Evolutionary conservation across 2,113 vertebrate species (phyloP).

Genomic region (Pomatostomus ruficeps): DNA sequence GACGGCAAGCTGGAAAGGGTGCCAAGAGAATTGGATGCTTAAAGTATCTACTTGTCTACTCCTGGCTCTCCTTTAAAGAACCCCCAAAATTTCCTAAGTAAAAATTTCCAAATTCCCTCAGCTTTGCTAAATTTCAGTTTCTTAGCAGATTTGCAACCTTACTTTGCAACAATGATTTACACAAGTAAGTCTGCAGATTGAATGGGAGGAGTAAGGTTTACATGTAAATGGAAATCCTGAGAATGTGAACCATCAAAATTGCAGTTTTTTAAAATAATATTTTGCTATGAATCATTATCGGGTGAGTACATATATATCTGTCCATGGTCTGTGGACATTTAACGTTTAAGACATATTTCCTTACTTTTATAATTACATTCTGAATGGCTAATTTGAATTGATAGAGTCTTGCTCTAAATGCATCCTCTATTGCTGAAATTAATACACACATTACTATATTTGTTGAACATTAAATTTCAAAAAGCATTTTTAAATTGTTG

Average conservation of each 20-base stretch:
- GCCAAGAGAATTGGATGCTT: not conserved
- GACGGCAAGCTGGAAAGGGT: not conserved
- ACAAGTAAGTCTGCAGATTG: not conserved
- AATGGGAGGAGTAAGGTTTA: not conserved
- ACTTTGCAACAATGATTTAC: not conserved
- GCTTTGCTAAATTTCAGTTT: not conserved
- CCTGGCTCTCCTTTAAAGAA: not conserved
- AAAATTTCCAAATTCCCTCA: not conserved
- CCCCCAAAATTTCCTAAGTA: fast-evolving
- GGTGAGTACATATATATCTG: not conserved
- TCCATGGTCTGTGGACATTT: not conserved
- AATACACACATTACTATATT: not conserved
- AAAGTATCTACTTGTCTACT: not conserved
- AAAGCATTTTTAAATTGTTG: not conserved
- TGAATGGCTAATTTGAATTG: not conserved
- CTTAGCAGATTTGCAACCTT: not conserved
- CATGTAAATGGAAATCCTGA: not conserved
- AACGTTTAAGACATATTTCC: not conserved
- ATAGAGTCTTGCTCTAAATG: not conserved
- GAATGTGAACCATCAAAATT: not conserved
- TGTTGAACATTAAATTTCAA: not conserved
- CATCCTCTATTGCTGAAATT: not conserved
- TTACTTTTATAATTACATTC: not conserved
- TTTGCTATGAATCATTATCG: not conserved
- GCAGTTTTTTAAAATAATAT: not conserved